A percentile compares a stretch with the other conserved stretches of the same genome.
Conservation (phyloP, 1,140 invertebrate genomes). For the Holcopasites calliopsidis region DNA sequence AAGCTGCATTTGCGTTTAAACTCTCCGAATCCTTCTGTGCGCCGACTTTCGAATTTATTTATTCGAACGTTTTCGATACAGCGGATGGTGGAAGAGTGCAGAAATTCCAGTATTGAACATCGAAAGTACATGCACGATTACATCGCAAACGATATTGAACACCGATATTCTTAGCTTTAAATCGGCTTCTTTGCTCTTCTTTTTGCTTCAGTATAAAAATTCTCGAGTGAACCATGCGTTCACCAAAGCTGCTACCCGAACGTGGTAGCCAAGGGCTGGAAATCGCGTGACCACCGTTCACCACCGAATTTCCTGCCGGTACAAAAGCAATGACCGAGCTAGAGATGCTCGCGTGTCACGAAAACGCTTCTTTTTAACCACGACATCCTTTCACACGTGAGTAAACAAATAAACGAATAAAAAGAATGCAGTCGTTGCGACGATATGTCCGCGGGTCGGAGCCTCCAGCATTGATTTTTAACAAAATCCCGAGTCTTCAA, state of each 20-base stretch:
- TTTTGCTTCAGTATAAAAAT: background rate
- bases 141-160: background rate
- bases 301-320: slow-evolving; percentile 51
- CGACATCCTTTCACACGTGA: slow-evolving; percentile 67
- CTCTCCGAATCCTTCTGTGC: slow-evolving; percentile 7
- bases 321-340: slow-evolving; percentile 57
- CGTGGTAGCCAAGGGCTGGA: slow-evolving; percentile 53
- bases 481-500: background rate
- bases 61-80: slow-evolving; percentile 48
- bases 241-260: slow-evolving; percentile 37
- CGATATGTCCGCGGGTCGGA: slow-evolving; percentile 5
- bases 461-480: background rate
- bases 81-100: background rate
- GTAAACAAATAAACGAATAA: slow-evolving; percentile 66
- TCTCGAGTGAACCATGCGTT: slow-evolving; percentile 37
- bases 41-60: slow-evolving; percentile 43
- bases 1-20: slow-evolving; percentile 58
- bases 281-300: slow-evolving; percentile 58
- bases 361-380: slow-evolving; percentile 63
- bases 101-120: background rate
- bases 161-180: background rate
- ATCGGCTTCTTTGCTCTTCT: background rate
- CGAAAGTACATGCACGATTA: too few species aligned
- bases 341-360: slow-evolving; percentile 63
- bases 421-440: slow-evolving; percentile 35